phyloP scores from a whole-genome alignment of 2,797 vertebrate genomes.

The Falco naumanni region DNA sequence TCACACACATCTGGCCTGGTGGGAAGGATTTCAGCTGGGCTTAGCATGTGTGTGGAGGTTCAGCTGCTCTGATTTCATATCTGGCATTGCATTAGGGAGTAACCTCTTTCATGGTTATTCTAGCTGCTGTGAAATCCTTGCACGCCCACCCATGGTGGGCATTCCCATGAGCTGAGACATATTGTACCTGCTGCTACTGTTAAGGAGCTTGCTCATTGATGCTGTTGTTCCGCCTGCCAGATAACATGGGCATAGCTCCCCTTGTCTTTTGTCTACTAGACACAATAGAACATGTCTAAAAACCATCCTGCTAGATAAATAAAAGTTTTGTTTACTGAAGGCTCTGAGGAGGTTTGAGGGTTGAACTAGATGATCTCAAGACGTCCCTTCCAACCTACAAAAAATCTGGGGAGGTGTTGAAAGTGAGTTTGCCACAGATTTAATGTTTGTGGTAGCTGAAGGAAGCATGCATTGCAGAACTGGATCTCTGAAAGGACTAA shows the following conservation, averaged over 20 bases:
- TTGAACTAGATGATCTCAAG: background rate
- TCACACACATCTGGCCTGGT: background rate
- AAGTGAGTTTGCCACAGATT: background rate
- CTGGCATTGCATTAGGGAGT: background rate
- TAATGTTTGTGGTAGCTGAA: background rate
- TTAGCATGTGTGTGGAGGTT: background rate
- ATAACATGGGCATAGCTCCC: background rate
- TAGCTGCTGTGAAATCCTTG: background rate
- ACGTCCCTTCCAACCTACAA: background rate
- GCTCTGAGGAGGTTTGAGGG: background rate
- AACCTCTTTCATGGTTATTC: background rate
- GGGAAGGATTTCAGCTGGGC: background rate
- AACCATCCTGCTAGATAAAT: accelerated
- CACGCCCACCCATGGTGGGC: accelerated
- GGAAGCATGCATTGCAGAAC: background rate
- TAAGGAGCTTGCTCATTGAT: background rate
- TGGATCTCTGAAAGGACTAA: background rate
- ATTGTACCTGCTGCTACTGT: background rate
- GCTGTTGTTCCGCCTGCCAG: background rate
- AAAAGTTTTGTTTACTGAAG: background rate
- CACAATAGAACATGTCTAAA: accelerated
- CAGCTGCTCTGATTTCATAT: background rate
- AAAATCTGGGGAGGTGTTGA: background rate
- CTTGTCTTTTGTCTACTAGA: background rate
- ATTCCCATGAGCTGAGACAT: background rate